Conservation (phyloP, 2,888 invertebrate species). For the Tetragonula carbonaria region DNA sequence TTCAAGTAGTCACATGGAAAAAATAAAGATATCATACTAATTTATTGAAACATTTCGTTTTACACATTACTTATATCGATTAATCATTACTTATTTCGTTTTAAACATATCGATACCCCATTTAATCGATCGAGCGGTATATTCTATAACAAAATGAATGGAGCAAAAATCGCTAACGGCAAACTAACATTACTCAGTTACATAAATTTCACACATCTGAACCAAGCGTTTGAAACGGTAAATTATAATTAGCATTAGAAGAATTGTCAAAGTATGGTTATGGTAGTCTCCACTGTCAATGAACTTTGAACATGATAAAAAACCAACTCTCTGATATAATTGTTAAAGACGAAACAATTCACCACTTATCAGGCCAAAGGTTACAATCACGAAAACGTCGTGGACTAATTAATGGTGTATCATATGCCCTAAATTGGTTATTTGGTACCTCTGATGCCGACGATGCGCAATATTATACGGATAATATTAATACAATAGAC, state of each 20-base stretch:
- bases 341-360: no score
- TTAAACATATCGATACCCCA: background rate
- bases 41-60: slow-evolving; percentile 18
- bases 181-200: slow-evolving; percentile 10
- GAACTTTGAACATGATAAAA: no score
- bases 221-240: background rate
- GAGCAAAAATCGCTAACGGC: slow-evolving; percentile 6
- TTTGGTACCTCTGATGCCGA: no score
- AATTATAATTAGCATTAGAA: background rate
- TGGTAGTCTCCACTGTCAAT: no score
- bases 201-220: background rate
- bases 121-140: slow-evolving; percentile 4
- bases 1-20: slow-evolving; percentile 9
- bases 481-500: background rate
- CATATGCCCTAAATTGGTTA: no score
- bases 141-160: slow-evolving; percentile 25
- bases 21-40: slow-evolving; percentile 26
- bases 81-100: no score
- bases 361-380: no score
- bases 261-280: background rate
- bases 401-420: background rate
- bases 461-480: no score
- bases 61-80: no score
- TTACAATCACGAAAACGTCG: no score
- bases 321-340: no score